Evolutionary conservation across 2,113 vertebrate species (phyloP), one percentile per base, ranked within the genome.

Genomic region (Rhinichthys klamathensis): DNA sequence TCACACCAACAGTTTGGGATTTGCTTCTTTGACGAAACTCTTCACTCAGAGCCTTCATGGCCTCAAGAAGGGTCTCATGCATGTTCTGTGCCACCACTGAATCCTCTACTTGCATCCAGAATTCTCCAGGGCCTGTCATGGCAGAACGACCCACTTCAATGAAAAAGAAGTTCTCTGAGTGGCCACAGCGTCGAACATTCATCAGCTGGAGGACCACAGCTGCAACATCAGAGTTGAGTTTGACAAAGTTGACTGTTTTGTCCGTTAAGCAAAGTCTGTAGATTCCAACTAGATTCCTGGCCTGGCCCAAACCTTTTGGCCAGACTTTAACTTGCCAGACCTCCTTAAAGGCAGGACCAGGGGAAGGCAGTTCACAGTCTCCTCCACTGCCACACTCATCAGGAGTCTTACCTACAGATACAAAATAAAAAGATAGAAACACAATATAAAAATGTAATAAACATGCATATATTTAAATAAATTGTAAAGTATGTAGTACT

Each of bases 91-190:
- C 96, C 78, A 96, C 94, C 51, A 95, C 93, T 0, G 94, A 93
- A 84, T 97, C 95, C 0, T 96, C 95, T n/a, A 95, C 95, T 90
- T 96, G 95, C 95, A 97, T 96, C 96, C 96, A 97, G 88, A 97
- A 95, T 92, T 96, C 96, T 54, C 96, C 93, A 0, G 95, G 95
- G 0, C 96, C 95, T 0, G 93, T 96, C 51, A 95, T 93, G 0
- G 94, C 96, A 0, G 93, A 96, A 32, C 93, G 94, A 4, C 96
- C 94, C 27, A 97, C 96, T 88, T 97, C 96, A 38, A 96, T 95
- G 88, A 97, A 97, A 90, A 96, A 97, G 82, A 95, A 96, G 58
- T 96, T 94, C 88, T 96, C 96, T 0, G 95, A 94, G 79, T 96
- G 96, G 27, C 96, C 94, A 4, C 96, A 97, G 69, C 93, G 92